Evolutionary conservation across 2,113 vertebrate species (phyloP), one percentile per base, ranked within the genome.

Genomic region (Narcine bancroftii): DNA sequence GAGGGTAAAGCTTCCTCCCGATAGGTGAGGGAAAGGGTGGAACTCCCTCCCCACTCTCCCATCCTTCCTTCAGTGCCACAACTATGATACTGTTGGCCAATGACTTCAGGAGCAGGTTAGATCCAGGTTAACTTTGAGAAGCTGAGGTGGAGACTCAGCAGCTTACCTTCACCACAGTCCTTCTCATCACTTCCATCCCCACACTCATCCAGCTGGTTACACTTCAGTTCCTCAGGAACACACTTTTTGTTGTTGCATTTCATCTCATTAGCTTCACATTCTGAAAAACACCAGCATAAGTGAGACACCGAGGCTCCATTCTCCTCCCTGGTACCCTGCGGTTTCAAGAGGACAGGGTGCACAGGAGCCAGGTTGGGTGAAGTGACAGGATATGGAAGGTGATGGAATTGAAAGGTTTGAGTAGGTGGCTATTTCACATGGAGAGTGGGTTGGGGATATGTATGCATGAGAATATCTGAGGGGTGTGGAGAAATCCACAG

Each of bases 121-220:
- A n/a, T n/a, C n/a, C 33, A 39, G 72, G 36, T 0, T 75, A 11
- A 75, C 19, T 76, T 36, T 9, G 7, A 29, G 6, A 15, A 17
- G 33, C 11, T 4, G 4, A 89, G 83, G n/a, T 29, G 60, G 60
- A 63, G 60, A 15, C 60, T 19, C 42, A 2, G 0, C 1, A 0
- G 15, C 96, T 96, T 93, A 98, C 98, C 93, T 0, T 0, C 93
- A 1, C 0, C 0, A 69, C 98, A 99, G 1, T 93, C 6, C 0
- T 96, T 93, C 94, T 99, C 98, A 0, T 99, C 98, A 0, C 96
- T 96, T 0, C 96, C 95, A 0, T 99, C 98, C 0, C 94, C 97
- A 3, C 98, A 99, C 96, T 97, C 83, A 0, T 97, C 93, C 0
- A 1, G 93, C 0, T 96, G 94, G 0, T 99, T 95, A 0, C 98